phyloP scores from a whole-genome alignment of 2,888 invertebrate genomes.

The Synergus umbraculus region DNA sequence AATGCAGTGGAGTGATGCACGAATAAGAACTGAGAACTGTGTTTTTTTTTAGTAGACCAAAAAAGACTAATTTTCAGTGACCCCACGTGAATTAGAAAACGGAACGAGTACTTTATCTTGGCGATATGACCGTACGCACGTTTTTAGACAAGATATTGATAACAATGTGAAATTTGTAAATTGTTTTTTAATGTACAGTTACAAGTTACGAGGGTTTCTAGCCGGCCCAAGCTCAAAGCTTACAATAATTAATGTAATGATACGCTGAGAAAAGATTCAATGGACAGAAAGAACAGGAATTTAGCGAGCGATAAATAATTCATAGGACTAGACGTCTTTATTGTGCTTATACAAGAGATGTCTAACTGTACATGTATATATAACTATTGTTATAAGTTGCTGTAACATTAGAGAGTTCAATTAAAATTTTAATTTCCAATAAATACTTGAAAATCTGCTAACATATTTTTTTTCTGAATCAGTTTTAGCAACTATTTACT shows the following conservation, averaged over 20 bases:
- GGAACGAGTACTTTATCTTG: constrained; percentile 10
- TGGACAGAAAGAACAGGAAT: constrained; percentile 51
- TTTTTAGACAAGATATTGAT: constrained; percentile 48
- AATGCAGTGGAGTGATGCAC: background rate
- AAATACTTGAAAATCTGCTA: constrained; percentile 22
- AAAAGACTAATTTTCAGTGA: constrained; percentile 27
- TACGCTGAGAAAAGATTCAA: constrained; percentile 48
- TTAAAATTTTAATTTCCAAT: constrained; percentile 57
- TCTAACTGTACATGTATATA: constrained; percentile 66
- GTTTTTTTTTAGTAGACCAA: background rate
- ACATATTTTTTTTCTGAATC: background rate
- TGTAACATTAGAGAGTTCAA: constrained; percentile 66
- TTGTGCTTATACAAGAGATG: constrained; percentile 64
- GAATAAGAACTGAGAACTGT: constrained; percentile 34
- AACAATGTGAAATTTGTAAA: constrained; percentile 41
- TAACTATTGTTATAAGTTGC: constrained; percentile 62
- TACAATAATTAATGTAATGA: constrained; percentile 68
- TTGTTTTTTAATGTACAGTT: constrained; percentile 40
- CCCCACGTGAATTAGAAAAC: background rate
- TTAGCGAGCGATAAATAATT: constrained; percentile 57
- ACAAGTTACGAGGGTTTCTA: constrained; percentile 48
- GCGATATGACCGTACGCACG: constrained; percentile 29
- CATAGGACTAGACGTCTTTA: constrained; percentile 65
- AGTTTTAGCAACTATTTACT: background rate
- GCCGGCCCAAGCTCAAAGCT: constrained; percentile 70